Evolutionary conservation across 2,113 vertebrate species (phyloP).

Genomic region (Ctenodactylus gundi): DNA sequence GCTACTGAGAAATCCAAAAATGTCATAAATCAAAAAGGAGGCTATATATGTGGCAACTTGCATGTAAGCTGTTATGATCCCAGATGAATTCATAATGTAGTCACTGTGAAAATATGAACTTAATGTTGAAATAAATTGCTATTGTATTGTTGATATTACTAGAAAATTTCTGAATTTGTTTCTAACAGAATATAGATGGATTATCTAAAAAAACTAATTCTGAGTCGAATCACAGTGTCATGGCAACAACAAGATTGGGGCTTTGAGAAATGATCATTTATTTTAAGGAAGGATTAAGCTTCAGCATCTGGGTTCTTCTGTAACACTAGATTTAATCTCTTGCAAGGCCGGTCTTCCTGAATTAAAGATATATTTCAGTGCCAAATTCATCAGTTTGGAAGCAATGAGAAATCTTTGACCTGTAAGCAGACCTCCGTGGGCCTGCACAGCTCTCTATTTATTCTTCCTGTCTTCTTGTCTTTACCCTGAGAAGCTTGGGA

Average conservation of each 20-base stretch:
- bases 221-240: background rate
- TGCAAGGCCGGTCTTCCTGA: conserved; percentile 9
- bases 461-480: background rate
- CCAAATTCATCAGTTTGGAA: background rate
- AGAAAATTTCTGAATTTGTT: conserved; percentile 30
- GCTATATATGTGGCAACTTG: background rate
- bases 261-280: conserved; percentile 12
- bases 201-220: conserved; percentile 14
- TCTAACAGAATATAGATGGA: conserved; percentile 6
- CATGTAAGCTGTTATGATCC: background rate
- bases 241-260: background rate
- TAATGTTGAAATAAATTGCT: background rate
- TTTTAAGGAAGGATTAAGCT: conserved; percentile 27
- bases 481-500: background rate
- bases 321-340: background rate
- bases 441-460: conserved; percentile 2
- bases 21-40: background rate
- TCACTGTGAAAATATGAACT: conserved; percentile 30
- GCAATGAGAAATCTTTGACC: conserved; percentile 22
- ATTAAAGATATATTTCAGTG: conserved; percentile 2
- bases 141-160: background rate
- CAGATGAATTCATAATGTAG: background rate
- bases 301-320: background rate
- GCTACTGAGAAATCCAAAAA: background rate
- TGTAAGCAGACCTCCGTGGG: background rate